Conservation (phyloP, 2,113 vertebrate species). For the Corapipo altera region DNA sequence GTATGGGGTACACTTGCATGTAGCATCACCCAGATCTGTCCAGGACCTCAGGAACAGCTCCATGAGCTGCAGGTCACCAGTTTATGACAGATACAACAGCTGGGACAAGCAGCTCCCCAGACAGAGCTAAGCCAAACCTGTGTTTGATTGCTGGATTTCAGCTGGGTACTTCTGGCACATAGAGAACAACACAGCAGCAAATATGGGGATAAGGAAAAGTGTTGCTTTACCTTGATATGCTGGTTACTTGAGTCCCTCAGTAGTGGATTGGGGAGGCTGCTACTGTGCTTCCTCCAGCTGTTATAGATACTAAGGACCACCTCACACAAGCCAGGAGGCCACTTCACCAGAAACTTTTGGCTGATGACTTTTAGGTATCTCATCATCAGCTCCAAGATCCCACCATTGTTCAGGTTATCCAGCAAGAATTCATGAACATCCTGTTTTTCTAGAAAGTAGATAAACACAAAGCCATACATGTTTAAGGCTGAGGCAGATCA, state of each 20-base stretch:
- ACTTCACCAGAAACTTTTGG: slow-evolving; percentile 86
- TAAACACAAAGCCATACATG: background rate
- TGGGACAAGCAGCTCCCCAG: background rate
- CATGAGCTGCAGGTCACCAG: background rate
- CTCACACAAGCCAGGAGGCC: slow-evolving; percentile 85
- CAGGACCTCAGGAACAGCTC: background rate
- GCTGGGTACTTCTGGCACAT: background rate
- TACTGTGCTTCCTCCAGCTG: slow-evolving; percentile 91
- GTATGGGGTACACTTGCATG: background rate
- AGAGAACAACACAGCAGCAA: background rate
- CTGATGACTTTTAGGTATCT: slow-evolving; percentile 90
- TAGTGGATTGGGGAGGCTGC: slow-evolving; percentile 90
- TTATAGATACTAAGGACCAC: slow-evolving; percentile 88
- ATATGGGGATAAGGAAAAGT: rapidly evolving
- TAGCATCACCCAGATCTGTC: background rate
- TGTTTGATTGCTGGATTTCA: background rate
- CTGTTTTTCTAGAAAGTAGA: slow-evolving; percentile 81
- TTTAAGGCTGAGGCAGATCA: background rate
- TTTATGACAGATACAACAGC: background rate
- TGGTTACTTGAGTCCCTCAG: slow-evolving; percentile 87
- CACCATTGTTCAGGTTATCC: slow-evolving; percentile 87
- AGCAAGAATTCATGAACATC: slow-evolving; percentile 91
- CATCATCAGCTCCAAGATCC: slow-evolving; percentile 93
- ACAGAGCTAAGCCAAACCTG: background rate
- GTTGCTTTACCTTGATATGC: slow-evolving; percentile 84